Evolutionary conservation across 2,888 invertebrate species (phyloP).

Genomic region (Diogma glabrata): DNA sequence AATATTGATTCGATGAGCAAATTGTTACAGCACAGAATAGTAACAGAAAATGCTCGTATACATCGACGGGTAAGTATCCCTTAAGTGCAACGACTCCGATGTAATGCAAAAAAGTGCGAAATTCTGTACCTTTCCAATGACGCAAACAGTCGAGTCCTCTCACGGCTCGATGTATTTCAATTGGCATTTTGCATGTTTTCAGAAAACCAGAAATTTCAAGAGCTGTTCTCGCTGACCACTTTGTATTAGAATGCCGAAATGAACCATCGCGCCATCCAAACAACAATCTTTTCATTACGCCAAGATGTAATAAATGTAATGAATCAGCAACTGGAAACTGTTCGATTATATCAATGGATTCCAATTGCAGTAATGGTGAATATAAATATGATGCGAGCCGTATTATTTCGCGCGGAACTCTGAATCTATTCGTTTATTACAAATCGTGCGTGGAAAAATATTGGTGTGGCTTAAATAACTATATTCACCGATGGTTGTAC

Average conservation of each 20-base stretch:
- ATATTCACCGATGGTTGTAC: too few relatives aligned
- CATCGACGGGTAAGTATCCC: not conserved
- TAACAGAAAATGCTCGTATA: not conserved
- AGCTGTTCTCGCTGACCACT: not conserved
- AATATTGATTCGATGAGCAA: not conserved
- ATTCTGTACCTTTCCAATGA: not conserved
- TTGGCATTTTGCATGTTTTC: not conserved
- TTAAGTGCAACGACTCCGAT: not conserved
- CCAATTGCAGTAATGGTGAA: too few relatives aligned
- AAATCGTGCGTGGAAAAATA: too few relatives aligned
- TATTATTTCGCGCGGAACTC: too few relatives aligned
- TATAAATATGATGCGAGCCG: too few relatives aligned
- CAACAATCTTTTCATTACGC: not conserved
- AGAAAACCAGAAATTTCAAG: not conserved
- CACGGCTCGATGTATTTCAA: not conserved
- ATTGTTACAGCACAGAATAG: not conserved
- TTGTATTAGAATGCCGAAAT: not conserved
- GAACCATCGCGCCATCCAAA: not conserved
- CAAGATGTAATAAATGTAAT: slow-evolving; percentile 2
- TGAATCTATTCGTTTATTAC: too few relatives aligned
- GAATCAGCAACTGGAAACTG: too few relatives aligned
- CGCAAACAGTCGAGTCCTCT: not conserved
- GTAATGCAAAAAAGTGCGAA: not conserved
- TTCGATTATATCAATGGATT: too few relatives aligned
- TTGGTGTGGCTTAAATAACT: too few relatives aligned